Evolutionary conservation across 30 jellyfish, hydroid and myxozoan species (phyloP).

Genomic region (Aurelia coerulea): DNA sequence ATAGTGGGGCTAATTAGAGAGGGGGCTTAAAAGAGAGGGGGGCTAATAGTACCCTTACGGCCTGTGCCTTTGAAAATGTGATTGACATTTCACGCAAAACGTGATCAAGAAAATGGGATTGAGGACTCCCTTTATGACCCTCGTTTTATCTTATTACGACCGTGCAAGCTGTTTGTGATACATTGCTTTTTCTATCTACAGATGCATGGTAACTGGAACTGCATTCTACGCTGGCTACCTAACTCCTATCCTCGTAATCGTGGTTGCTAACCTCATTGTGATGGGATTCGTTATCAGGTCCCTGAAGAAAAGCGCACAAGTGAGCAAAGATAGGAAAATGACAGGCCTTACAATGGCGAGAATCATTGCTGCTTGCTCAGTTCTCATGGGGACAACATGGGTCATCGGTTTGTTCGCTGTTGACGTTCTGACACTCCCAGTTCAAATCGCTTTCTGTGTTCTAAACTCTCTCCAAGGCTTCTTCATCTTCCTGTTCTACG

Average conservation of each 20-base stretch:
- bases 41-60: no score
- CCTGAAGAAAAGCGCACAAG: constrained; percentile 20
- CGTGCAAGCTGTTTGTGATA: no score
- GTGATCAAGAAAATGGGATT: no score
- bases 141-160: no score
- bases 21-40: no score
- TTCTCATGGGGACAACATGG: constrained; percentile 82
- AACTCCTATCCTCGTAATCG: constrained; percentile 48
- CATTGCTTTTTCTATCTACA: neutral
- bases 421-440: constrained; percentile 63
- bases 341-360: constrained; percentile 40
- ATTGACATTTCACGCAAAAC: no score
- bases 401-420: constrained; percentile 75
- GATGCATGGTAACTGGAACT: constrained; percentile 81
- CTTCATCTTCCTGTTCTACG: constrained; percentile 75
- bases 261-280: constrained; percentile 41
- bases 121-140: no score
- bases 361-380: constrained; percentile 76
- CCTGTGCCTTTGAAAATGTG: no score
- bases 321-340: constrained; percentile 58
- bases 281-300: constrained; percentile 56
- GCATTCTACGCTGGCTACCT: constrained; percentile 70
- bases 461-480: constrained; percentile 85
- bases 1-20: no score
- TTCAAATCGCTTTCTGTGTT: constrained; percentile 68